Conservation (phyloP, 1,140 invertebrate genomes). For the Drosophila rufa region DNA sequence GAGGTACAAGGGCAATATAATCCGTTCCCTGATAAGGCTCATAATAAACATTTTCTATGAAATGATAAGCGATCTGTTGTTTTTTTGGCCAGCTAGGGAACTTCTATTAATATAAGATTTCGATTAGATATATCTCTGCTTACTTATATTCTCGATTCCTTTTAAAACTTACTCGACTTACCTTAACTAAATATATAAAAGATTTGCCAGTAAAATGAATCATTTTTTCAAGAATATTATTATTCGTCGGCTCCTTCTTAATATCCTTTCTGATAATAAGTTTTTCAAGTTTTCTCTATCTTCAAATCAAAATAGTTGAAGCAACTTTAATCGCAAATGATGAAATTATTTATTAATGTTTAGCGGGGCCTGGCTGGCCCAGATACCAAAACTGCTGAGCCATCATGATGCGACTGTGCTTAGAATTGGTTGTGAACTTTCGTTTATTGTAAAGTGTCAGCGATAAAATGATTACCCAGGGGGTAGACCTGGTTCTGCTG, state of each 20-base stretch:
- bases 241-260: too few relatives aligned
- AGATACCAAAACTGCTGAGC: slow-evolving; percentile 5
- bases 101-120: background rate
- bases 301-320: too few relatives aligned
- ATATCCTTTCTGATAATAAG: too few relatives aligned
- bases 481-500: background rate
- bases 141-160: too few relatives aligned
- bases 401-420: background rate
- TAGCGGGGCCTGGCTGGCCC: background rate
- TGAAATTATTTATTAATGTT: background rate
- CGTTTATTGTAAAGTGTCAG: slow-evolving; percentile 2
- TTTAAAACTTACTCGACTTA: too few relatives aligned
- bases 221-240: too few relatives aligned
- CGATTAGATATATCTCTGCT: background rate
- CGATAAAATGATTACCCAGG: background rate
- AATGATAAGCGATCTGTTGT: background rate
- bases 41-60: too few relatives aligned
- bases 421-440: background rate
- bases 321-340: background rate
- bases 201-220: too few relatives aligned
- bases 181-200: too few relatives aligned
- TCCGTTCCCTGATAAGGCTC: background rate
- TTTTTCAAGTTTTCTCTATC: too few relatives aligned
- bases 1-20: background rate
- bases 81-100: background rate